These are phyloP conservation scores for Thinocorus orbignyianus DNA, from an alignment of 2,113 vertebrate species.

Conservation along the genomic window DNA sequence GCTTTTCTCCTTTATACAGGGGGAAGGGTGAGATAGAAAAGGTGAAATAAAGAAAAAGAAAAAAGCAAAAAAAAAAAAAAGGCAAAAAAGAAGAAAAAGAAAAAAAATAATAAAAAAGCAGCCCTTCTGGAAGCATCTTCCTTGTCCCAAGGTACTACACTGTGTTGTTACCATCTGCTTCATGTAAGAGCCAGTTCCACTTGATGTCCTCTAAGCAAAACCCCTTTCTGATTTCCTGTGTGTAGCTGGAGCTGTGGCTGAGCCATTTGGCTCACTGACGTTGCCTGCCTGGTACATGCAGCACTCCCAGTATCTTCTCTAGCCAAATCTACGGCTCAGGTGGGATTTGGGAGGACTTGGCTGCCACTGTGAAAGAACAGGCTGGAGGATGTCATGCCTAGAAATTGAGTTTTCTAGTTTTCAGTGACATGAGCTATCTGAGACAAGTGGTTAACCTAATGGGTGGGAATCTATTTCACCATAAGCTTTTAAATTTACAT, in stretches of 20 bases:
- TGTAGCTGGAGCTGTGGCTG: background rate
- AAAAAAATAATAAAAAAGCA: background rate
- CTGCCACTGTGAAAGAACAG: background rate
- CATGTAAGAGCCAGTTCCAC: background rate
- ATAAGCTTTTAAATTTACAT: background rate
- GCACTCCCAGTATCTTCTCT: background rate
- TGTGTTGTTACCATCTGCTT: background rate
- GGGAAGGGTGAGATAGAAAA: background rate
- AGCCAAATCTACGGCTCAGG: background rate
- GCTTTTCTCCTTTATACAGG: background rate
- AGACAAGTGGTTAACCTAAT: background rate
- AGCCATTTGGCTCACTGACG: background rate
- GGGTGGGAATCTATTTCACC: background rate
- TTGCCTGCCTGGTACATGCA: rapidly evolving
- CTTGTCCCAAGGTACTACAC: background rate
- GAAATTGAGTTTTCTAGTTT: background rate
- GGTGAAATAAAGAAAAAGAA: background rate
- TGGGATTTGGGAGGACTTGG: background rate
- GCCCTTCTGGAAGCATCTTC: background rate
- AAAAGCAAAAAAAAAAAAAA: too few species aligned
- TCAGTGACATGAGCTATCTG: background rate
- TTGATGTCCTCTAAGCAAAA: background rate
- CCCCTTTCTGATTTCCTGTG: background rate
- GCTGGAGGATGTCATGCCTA: background rate
- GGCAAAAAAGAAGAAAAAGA: background rate